Percentiles rank a stretch among this genome's conserved stretches.
These are phyloP conservation scores for Agapornis canus DNA, from an alignment of 2,797 vertebrate genomes.

Conservation along the genomic window DNA sequence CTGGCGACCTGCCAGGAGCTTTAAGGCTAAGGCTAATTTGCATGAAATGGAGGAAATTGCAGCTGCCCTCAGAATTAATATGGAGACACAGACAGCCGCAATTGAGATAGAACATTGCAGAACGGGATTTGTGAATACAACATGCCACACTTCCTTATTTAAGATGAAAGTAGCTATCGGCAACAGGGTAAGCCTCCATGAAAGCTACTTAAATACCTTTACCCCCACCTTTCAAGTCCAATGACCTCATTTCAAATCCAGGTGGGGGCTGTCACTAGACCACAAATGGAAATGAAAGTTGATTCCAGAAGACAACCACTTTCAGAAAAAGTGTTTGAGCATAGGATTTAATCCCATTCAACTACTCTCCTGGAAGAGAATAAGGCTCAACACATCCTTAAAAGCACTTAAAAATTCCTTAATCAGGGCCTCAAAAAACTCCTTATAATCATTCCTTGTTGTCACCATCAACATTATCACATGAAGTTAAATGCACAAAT, in stretches of 20 bases:
- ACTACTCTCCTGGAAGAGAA: slow-evolving; percentile 14
- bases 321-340: slow-evolving; percentile 44
- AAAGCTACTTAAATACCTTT: slow-evolving; percentile 60
- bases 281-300: slow-evolving; percentile 33
- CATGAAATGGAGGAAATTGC: slow-evolving; percentile 72
- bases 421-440: background rate
- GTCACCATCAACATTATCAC: background rate
- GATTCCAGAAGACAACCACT: slow-evolving; percentile 48
- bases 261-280: slow-evolving; percentile 41
- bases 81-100: slow-evolving; percentile 44
- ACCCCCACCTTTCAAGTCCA: slow-evolving; percentile 50
- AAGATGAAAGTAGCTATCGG: slow-evolving; percentile 56
- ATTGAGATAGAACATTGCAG: slow-evolving; percentile 47
- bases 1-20: slow-evolving; percentile 52
- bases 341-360: slow-evolving; percentile 51
- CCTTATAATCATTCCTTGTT: background rate
- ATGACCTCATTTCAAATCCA: slow-evolving; percentile 56
- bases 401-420: slow-evolving; percentile 42
- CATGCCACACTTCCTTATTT: slow-evolving; percentile 64
- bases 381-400: background rate
- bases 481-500: background rate
- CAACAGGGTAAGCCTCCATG: slow-evolving; percentile 35
- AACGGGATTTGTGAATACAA: slow-evolving; percentile 54
- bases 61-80: slow-evolving; percentile 55
- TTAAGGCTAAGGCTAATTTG: slow-evolving; percentile 60